These are phyloP conservation scores for Vultur gryphus DNA, from an alignment of 2,797 vertebrate species.

Conservation along the genomic window DNA sequence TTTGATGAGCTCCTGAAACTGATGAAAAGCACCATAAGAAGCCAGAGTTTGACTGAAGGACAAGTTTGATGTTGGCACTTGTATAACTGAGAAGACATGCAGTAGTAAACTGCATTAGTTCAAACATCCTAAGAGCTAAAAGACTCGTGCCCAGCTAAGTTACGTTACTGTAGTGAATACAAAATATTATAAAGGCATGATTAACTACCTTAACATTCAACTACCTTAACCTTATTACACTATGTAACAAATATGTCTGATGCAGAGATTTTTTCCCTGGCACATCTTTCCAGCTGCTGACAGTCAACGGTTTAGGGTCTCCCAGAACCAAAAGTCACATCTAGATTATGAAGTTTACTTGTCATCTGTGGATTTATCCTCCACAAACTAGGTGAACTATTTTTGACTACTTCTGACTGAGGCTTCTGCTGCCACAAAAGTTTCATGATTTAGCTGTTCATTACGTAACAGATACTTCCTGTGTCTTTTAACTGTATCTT, in stretches of 20 bases:
- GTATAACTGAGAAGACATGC: background rate
- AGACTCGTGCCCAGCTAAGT: background rate
- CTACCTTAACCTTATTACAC: background rate
- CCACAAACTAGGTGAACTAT: background rate
- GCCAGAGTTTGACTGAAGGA: background rate
- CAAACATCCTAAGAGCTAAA: background rate
- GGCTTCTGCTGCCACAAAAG: background rate
- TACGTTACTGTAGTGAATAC: background rate
- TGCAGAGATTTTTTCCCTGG: background rate
- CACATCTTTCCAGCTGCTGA: background rate
- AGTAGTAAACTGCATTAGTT: background rate
- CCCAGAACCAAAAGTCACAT: background rate
- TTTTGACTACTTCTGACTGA: background rate
- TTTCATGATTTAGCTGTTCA: background rate
- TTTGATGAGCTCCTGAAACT: background rate
- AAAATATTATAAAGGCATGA: background rate
- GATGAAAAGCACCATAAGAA: background rate
- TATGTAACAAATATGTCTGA: background rate
- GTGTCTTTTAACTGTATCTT: too few species aligned
- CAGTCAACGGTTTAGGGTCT: background rate
- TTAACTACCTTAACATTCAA: background rate
- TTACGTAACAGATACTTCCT: background rate
- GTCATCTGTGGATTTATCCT: background rate
- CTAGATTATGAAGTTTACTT: background rate
- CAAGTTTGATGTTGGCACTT: background rate